Evolutionary conservation across 2,797 vertebrate species (phyloP).

Genomic region (Erpetoichthys calabaricus): DNA sequence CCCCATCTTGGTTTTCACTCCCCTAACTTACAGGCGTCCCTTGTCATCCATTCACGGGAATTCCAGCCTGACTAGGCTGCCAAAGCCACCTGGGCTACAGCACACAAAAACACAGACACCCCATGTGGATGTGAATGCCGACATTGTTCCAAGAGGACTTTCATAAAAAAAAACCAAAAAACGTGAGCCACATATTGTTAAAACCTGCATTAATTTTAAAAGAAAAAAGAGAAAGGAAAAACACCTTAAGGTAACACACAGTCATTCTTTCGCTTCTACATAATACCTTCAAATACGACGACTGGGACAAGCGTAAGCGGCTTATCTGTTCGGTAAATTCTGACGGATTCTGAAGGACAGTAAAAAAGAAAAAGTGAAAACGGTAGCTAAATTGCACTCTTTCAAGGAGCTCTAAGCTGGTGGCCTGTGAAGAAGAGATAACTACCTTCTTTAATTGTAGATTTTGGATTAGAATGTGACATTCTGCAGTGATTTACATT

Average conservation of each 20-base stretch:
- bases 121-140: no score
- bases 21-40: no score
- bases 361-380: conserved; percentile 27
- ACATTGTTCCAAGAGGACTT: no score
- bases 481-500: conserved; percentile 26
- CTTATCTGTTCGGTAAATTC: conserved; percentile 34
- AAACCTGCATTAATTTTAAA: no score
- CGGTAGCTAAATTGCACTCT: conserved; percentile 46
- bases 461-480: conserved; percentile 41
- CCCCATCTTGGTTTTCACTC: no score
- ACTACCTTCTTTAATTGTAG: conserved; percentile 59
- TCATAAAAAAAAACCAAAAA: no score
- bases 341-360: conserved; percentile 20
- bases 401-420: conserved; percentile 62
- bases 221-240: no score
- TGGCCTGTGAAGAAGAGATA: conserved; percentile 67
- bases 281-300: not conserved
- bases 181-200: no score
- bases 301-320: conserved; percentile 33
- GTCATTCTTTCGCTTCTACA: not conserved
- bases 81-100: no score
- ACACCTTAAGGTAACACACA: not conserved
- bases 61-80: no score
- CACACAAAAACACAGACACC: no score
- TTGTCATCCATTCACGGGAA: no score